Conservation (phyloP, 1,140 invertebrate species). For the Drosophila hydei region DNA sequence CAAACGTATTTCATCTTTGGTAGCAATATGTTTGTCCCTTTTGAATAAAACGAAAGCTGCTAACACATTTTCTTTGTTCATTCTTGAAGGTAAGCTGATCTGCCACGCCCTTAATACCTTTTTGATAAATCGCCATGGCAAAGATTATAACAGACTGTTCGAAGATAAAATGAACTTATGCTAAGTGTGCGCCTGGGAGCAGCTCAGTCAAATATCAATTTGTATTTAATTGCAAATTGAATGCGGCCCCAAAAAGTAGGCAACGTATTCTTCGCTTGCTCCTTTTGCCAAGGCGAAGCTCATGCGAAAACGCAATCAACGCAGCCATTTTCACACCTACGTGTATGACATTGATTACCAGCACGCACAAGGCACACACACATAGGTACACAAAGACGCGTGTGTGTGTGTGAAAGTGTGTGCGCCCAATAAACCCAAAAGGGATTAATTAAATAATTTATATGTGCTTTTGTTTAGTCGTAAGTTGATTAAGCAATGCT, state of each 20-base stretch:
- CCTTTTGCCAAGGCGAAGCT: constrained; percentile 33
- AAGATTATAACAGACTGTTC: constrained; percentile 20
- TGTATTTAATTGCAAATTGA: constrained; percentile 49
- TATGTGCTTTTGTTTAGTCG: constrained; percentile 76
- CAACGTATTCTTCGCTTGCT: constrained; percentile 46
- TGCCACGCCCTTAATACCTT: not conserved
- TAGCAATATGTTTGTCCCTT: too few species aligned
- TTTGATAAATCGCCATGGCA: not conserved
- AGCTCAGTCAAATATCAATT: constrained; percentile 49
- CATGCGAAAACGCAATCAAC: constrained; percentile 74
- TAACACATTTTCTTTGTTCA: not conserved
- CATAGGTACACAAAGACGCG: not conserved
- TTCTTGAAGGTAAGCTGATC: not conserved
- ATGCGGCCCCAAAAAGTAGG: constrained; percentile 44
- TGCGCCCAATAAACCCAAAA: constrained; percentile 65
- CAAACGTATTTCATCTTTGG: too few species aligned
- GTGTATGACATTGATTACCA: constrained; percentile 79
- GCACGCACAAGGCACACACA: constrained; percentile 61
- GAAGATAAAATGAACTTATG: constrained; percentile 19
- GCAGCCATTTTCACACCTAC: constrained; percentile 69
- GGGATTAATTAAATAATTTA: constrained; percentile 82
- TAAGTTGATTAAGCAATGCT: constrained; percentile 74
- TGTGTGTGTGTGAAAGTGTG: constrained; percentile 26
- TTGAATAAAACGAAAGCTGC: not conserved
- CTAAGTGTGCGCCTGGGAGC: constrained; percentile 6